A percentile compares a stretch with the other conserved stretches of the same genome.
Evolutionary conservation across 2,888 invertebrate genomes (phyloP).

Genomic region (Aporophyla lueneburgensis): DNA sequence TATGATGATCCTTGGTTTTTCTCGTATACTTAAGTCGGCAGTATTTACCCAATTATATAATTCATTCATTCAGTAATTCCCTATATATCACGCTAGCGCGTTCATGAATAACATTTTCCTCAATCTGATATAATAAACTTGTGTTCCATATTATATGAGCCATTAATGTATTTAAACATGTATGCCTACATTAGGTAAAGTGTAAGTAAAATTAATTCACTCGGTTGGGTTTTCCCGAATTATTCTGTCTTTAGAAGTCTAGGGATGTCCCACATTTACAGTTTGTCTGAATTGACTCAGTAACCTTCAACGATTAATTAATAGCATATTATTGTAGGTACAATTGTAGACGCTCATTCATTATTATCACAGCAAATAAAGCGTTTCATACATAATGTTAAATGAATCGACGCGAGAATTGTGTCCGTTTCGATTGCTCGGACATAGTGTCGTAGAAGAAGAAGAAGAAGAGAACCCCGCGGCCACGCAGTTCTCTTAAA

Average conservation of each 20-base stretch:
- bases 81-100: background rate
- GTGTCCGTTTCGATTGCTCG: too few relatives aligned
- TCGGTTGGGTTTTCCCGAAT: constrained; percentile 17
- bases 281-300: constrained; percentile 6
- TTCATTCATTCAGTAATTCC: background rate
- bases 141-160: background rate
- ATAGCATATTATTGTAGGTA: background rate
- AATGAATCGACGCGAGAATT: too few relatives aligned
- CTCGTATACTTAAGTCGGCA: background rate
- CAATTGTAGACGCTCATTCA: constrained; percentile 14
- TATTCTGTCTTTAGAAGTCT: background rate
- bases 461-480: too few relatives aligned
- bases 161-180: background rate
- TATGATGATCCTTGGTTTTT: background rate
- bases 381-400: background rate
- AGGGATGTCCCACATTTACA: constrained; percentile 15
- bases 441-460: too few relatives aligned
- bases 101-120: constrained; percentile 6
- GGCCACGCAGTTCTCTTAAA: too few relatives aligned
- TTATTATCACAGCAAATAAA: background rate
- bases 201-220: constrained; percentile 6
- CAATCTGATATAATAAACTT: background rate
- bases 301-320: constrained; percentile 1
- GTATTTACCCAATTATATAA: background rate
- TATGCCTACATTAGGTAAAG: background rate